Evolutionary conservation across 2,797 vertebrate species (phyloP).

Genomic region (Eleutherodactylus coqui): DNA sequence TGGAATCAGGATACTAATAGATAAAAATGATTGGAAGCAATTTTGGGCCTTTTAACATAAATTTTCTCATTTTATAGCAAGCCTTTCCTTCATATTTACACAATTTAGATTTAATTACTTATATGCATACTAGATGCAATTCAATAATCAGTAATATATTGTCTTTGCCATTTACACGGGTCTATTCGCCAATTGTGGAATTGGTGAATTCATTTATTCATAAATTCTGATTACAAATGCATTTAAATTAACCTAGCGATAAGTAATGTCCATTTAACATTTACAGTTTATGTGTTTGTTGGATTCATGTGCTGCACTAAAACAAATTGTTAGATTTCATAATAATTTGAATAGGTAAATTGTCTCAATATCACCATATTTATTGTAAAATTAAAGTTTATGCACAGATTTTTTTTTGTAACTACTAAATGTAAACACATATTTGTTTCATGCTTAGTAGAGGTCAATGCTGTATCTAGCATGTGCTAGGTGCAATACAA

Average conservation of each 20-base stretch:
- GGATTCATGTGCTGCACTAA: neutral
- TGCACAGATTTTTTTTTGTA: too few relatives aligned
- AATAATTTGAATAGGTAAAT: too few relatives aligned
- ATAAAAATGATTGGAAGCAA: neutral
- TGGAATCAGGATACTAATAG: neutral
- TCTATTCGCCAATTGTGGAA: neutral
- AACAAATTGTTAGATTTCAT: neutral
- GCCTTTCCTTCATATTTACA: neutral
- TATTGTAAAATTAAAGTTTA: too few relatives aligned
- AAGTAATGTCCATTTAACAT: neutral
- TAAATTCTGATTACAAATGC: neutral
- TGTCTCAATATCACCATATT: too few relatives aligned
- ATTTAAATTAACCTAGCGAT: slow-evolving; percentile 9
- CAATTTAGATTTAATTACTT: neutral
- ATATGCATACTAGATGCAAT: neutral
- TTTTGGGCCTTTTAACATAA: neutral
- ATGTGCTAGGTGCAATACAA: too few relatives aligned
- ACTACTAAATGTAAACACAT: too few relatives aligned
- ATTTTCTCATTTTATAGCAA: neutral
- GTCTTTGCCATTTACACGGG: neutral
- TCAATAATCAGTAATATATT: neutral
- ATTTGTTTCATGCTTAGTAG: too few relatives aligned
- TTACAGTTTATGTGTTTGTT: neutral
- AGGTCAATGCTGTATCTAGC: too few relatives aligned
- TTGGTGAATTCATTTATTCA: neutral